Percentiles rank a stretch among this genome's conserved stretches.
Conservation (phyloP, 2,113 vertebrate species). For the Pampusana beccarii region DNA sequence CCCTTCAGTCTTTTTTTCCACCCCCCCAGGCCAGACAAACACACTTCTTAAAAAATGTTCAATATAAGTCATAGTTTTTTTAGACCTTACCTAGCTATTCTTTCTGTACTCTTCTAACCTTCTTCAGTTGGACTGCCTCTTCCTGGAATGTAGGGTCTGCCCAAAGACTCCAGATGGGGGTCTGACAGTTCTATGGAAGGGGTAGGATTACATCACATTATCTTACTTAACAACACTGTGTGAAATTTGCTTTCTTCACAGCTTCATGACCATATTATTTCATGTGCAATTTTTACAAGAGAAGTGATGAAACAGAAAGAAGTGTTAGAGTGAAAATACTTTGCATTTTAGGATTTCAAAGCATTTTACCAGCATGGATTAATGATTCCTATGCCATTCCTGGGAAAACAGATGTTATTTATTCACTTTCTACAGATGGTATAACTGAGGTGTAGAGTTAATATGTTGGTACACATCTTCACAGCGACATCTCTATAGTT, state of each 20-base stretch:
- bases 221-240: background rate
- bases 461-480: background rate
- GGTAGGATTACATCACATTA: background rate
- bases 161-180: background rate
- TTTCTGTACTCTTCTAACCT: background rate
- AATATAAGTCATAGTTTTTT: background rate
- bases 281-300: conserved; percentile 30
- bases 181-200: background rate
- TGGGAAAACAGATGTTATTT: background rate
- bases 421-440: background rate
- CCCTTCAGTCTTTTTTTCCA: background rate
- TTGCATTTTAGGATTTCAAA: conserved; percentile 7
- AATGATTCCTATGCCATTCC: background rate
- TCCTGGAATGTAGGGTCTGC: background rate
- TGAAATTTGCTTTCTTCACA: conserved; percentile 36
- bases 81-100: background rate
- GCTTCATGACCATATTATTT: background rate
- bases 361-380: background rate
- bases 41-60: background rate
- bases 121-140: background rate
- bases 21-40: background rate
- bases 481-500: background rate
- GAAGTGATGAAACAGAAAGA: background rate
- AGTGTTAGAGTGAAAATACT: background rate
- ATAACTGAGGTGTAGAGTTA: background rate